Evolutionary conservation across 2,113 vertebrate genomes (phyloP).

Genomic region (Phodopus roborovskii): DNA sequence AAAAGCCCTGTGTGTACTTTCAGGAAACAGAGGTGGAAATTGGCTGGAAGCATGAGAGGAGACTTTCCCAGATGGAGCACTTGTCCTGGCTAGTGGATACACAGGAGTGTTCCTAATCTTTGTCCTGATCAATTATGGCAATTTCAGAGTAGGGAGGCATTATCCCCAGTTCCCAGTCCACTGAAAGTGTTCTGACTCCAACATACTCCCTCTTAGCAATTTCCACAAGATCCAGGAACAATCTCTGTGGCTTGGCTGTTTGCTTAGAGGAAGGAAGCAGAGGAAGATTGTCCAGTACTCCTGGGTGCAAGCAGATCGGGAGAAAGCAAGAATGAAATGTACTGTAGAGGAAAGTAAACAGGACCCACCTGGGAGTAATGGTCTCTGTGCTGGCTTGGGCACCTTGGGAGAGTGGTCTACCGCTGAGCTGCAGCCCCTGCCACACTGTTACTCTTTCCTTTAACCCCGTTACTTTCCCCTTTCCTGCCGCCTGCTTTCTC

Average conservation of each 20-base stretch:
- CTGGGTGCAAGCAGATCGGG: background rate
- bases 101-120: background rate
- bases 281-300: background rate
- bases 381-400: background rate
- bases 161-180: background rate
- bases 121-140: background rate
- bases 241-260: background rate
- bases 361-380: background rate
- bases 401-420: background rate
- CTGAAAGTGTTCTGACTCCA: background rate
- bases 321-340: too few species aligned
- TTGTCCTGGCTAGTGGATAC: background rate
- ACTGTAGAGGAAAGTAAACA: too few species aligned
- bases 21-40: background rate
- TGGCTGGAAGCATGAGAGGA: background rate
- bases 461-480: background rate
- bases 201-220: background rate
- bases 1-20: background rate
- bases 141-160: background rate
- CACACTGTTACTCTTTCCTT: background rate
- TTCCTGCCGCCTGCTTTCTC: background rate
- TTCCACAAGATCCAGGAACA: background rate
- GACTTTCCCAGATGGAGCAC: background rate
- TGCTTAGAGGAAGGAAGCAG: background rate
- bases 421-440: background rate